phyloP scores from a whole-genome alignment of 2,113 vertebrate genomes.

The Sinocyclocheilus anophthalmus region DNA sequence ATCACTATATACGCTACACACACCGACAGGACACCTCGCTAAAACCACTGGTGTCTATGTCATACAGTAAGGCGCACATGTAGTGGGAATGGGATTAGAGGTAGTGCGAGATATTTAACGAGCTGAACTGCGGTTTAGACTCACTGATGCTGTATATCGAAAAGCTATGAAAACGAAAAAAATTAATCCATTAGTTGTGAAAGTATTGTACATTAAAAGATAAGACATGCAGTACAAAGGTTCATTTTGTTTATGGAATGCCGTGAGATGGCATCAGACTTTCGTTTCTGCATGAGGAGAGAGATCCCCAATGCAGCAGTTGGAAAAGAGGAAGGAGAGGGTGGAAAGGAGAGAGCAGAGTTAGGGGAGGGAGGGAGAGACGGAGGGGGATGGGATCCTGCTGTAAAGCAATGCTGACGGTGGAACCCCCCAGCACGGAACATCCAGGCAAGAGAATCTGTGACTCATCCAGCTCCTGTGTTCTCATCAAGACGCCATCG shows the following conservation, averaged over 20 bases:
- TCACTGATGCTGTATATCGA: not conserved
- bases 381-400: conserved; percentile 40
- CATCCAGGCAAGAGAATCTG: conserved; percentile 44
- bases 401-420: conserved; percentile 44
- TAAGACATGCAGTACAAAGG: not conserved
- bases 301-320: conserved; percentile 53
- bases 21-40: too few species aligned
- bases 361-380: not conserved
- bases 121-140: not conserved
- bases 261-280: conserved; percentile 28
- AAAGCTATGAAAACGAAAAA: not conserved
- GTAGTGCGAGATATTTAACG: too few species aligned
- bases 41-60: too few species aligned
- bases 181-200: too few species aligned
- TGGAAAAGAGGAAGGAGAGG: conserved; percentile 19
- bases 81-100: too few species aligned
- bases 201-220: not conserved
- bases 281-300: conserved; percentile 36
- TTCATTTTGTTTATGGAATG: conserved; percentile 22
- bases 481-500: conserved; percentile 14
- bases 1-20: too few species aligned
- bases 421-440: conserved; percentile 56
- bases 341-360: conserved; percentile 23
- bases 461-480: conserved; percentile 56
- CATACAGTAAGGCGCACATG: too few species aligned